Percentiles rank a stretch among this genome's conserved stretches.
phyloP scores from a whole-genome alignment of 2,113 vertebrate genomes.

The Thomomys bottae region DNA sequence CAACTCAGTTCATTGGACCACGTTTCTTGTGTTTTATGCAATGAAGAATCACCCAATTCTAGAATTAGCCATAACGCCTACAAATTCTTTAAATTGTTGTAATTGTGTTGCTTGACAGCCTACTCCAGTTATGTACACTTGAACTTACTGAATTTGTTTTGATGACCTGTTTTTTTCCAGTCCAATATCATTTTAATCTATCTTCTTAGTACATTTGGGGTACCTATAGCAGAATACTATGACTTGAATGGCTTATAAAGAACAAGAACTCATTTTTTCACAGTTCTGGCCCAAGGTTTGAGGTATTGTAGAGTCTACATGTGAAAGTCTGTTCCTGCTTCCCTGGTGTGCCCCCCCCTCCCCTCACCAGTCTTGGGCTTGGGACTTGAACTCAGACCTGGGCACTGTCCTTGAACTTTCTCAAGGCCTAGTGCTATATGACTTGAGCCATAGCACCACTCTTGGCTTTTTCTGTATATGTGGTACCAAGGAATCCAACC shows the following conservation, averaged over 20 bases:
- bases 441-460: too few relatives aligned
- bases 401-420: too few relatives aligned
- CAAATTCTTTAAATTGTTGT: neutral
- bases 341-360: too few relatives aligned
- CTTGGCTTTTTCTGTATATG: too few relatives aligned
- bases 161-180: constrained; percentile 20
- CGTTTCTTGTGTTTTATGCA: neutral
- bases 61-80: neutral
- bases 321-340: neutral
- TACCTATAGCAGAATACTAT: neutral
- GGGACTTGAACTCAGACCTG: too few relatives aligned
- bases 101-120: neutral
- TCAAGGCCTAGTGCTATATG: too few relatives aligned
- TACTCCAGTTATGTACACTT: neutral
- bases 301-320: neutral
- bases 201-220: neutral
- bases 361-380: too few relatives aligned
- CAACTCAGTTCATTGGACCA: neutral
- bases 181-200: neutral
- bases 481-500: too few relatives aligned
- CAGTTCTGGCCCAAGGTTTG: neutral
- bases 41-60: neutral
- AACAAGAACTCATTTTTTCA: neutral
- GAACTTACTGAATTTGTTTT: constrained; percentile 23
- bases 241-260: neutral